Evolutionary conservation across 2,888 invertebrate genomes (phyloP), one percentile per base, ranked within the genome.

Genomic region (Ernsta delagoae): DNA sequence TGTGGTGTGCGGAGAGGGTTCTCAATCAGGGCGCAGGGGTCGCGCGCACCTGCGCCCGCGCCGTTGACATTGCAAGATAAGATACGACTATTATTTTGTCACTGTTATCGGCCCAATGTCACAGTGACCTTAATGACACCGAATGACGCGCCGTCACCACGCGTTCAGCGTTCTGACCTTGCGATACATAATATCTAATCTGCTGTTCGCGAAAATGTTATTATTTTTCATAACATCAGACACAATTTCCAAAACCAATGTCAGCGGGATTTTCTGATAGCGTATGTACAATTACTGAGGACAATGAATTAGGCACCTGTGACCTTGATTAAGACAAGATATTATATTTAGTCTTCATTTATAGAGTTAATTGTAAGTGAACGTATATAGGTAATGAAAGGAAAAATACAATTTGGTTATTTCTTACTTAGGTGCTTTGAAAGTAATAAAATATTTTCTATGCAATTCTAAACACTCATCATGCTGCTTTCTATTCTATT

Each of bases 111-210:
- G 82, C 79, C 89, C 93, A 93, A 93, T 92, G 93, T 92, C 92
- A 92, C 89, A 91, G 87, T 92, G 90, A 92, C 93, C 92, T 92
- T 88, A 92, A 90, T 92, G 92, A 90, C 92, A 89, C 86, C 83
- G 84, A 90, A 89, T 90, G 89, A 88, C 90, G 88, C 87, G 83
- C 78, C 85, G 84, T 83, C 83, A 85, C 81, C 81, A 81, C 85
- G 84, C 86, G 78, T 78, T 76, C 79, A 85, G 84, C 85, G 87
- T 80, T 80, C 80, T 87, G 89, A 92, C 92, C 92, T 92, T 93
- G 92, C 80, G 84, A 87, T 90, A 83, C 88, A n/a, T n/a, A n/a
- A 91, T 92, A 92, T 93, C 92, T 93, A 91, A 92, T 93, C 92
- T 87, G 81, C 76, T 78, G 81, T 86, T 86, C 83, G 92, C 92